Conservation (phyloP, 2,797 vertebrate species). For the Sebastes oblongus region DNA sequence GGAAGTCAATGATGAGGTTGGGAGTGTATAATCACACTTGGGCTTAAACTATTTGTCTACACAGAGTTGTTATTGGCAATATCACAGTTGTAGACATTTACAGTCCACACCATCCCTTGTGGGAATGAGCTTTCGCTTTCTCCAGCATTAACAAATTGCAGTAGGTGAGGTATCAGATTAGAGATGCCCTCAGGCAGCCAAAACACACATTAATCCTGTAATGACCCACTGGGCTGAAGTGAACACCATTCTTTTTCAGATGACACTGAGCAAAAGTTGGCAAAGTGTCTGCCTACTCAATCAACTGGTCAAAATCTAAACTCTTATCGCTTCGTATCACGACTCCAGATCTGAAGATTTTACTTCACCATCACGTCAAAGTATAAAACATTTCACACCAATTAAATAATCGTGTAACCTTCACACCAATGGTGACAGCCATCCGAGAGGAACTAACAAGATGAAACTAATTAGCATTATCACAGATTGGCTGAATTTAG, state of each 20-base stretch:
- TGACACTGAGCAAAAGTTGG: conserved; percentile 44
- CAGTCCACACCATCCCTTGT: conserved; percentile 24
- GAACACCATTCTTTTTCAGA: conserved; percentile 48
- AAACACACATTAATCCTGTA: conserved; percentile 61
- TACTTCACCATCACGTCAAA: neutral
- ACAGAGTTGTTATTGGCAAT: conserved; percentile 37
- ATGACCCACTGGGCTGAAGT: conserved; percentile 43
- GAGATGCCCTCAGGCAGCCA: conserved; percentile 54
- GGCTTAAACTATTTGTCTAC: conserved; percentile 44
- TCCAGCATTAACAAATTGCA: conserved; percentile 55
- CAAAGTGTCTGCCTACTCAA: conserved; percentile 24
- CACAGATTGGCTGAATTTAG: neutral
- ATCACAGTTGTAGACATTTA: conserved; percentile 39
- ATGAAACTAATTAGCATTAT: neutral
- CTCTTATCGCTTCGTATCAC: neutral
- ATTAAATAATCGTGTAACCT: neutral
- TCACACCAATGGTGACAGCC: neutral
- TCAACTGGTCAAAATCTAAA: conserved; percentile 21
- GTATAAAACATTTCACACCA: neutral
- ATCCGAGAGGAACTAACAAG: neutral
- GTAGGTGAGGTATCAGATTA: conserved; percentile 60
- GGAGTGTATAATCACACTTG: conserved; percentile 38
- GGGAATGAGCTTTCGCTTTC: conserved; percentile 46
- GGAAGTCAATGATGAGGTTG: conserved; percentile 40
- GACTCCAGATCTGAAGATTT: neutral